phyloP scores from a whole-genome alignment of 2,113 vertebrate genomes.

The Prionailurus viverrinus region DNA sequence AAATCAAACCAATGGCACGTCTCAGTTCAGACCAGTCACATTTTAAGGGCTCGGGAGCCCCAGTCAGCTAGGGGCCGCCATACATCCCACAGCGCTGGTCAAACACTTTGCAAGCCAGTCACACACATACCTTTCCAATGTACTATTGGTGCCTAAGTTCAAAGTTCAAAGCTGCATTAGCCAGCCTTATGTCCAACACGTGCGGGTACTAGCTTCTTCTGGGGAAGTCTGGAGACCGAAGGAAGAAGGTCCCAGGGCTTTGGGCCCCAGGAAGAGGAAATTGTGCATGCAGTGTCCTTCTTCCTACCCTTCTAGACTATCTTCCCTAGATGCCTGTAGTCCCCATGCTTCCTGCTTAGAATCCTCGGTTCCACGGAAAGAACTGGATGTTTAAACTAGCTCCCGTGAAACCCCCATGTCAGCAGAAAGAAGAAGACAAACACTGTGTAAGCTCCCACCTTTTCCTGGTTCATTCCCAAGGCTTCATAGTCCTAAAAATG shows the following conservation, averaged over 20 bases:
- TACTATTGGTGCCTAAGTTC: background rate
- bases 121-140: background rate
- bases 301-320: background rate
- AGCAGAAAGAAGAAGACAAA: background rate
- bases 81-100: background rate
- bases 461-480: background rate
- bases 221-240: background rate
- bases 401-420: background rate
- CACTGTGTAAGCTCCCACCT: accelerated
- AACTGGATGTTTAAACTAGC: background rate
- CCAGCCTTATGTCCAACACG: background rate
- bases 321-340: background rate
- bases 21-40: background rate
- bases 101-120: background rate
- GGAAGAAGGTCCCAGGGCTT: background rate
- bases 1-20: background rate
- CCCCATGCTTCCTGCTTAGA: too few species aligned
- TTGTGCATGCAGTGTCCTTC: background rate
- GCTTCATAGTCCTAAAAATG: too few species aligned
- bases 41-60: background rate
- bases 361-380: background rate
- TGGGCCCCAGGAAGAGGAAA: background rate
- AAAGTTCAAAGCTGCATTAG: background rate
- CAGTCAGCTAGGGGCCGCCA: accelerated
- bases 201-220: background rate